These are phyloP conservation scores for Thinocorus orbignyianus DNA, from an alignment of 2,113 vertebrate genomes.

Conservation along the genomic window DNA sequence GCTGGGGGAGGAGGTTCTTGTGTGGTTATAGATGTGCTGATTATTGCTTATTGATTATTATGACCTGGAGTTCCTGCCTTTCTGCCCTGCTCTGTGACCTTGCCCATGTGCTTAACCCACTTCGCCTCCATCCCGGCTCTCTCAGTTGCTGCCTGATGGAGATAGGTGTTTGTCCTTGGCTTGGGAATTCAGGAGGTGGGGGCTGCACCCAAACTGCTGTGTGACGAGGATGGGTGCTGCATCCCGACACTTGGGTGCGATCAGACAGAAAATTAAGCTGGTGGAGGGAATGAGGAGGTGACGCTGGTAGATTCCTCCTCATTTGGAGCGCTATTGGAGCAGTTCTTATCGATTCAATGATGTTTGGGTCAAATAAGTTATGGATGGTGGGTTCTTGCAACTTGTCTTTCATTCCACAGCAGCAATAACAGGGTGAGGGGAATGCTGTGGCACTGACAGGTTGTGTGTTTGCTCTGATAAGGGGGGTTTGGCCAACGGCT, in stretches of 20 bases:
- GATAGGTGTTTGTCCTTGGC: not conserved
- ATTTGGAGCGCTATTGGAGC: rapidly evolving
- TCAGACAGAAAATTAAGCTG: not conserved
- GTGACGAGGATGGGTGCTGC: not conserved
- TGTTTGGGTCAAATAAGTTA: not conserved
- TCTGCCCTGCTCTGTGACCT: rapidly evolving
- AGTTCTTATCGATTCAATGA: not conserved
- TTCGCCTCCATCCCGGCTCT: rapidly evolving
- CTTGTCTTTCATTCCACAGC: rapidly evolving
- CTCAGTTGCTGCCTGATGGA: not conserved
- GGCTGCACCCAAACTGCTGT: rapidly evolving
- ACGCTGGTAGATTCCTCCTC: not conserved
- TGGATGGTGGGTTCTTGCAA: rapidly evolving
- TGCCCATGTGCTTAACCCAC: not conserved
- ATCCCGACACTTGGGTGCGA: rapidly evolving
- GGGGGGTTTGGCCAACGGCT: not conserved
- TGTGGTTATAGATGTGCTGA: not conserved
- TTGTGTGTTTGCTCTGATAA: not conserved
- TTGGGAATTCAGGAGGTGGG: not conserved
- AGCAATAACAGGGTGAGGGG: not conserved
- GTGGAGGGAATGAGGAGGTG: not conserved
- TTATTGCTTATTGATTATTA: rapidly evolving
- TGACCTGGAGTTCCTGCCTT: not conserved
- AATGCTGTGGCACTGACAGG: not conserved
- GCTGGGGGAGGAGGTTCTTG: no score